phyloP scores from a whole-genome alignment of 2,113 vertebrate species.

The Gasterosteus aculeatus region DNA sequence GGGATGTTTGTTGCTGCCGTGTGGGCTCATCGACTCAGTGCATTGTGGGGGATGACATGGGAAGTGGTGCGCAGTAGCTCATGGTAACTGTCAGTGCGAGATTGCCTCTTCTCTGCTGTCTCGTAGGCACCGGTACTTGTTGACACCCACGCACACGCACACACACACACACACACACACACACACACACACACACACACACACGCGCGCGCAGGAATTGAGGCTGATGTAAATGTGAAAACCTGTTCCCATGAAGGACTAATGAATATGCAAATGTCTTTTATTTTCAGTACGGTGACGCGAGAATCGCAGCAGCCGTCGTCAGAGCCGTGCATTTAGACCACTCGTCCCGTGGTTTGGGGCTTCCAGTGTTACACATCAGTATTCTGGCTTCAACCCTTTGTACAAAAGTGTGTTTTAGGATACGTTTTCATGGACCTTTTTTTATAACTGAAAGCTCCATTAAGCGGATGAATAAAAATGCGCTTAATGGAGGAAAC shows the following conservation, averaged over 20 bases:
- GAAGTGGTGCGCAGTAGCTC: conserved; percentile 34
- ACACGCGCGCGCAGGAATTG: conserved; percentile 1
- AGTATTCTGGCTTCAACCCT: no score
- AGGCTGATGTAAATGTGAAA: conserved; percentile 36
- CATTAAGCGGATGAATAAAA: conserved; percentile 45
- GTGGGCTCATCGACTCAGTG: conserved; percentile 45
- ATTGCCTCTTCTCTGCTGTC: conserved; percentile 47
- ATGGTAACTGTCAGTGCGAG: conserved; percentile 33
- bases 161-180: conserved; percentile 12
- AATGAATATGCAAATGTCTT: conserved; percentile 55
- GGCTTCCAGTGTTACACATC: not conserved
- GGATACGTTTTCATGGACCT: no score
- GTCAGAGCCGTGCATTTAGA: conserved; percentile 25
- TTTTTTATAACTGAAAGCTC: not conserved
- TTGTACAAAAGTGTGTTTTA: no score
- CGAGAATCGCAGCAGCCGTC: conserved; percentile 22
- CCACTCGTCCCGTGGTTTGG: not conserved
- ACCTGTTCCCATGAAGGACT: conserved; percentile 37
- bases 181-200: conserved; percentile 12
- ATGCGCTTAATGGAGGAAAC: conserved; percentile 36
- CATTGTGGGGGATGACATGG: conserved; percentile 7
- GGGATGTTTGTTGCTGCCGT: conserved; percentile 36
- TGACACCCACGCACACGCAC: conserved; percentile 36
- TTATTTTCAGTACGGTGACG: conserved; percentile 22
- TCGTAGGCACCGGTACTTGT: conserved; percentile 34